Evolutionary conservation across 1,140 invertebrate species (phyloP).

Genomic region (Meloidogyne floridensis): DNA sequence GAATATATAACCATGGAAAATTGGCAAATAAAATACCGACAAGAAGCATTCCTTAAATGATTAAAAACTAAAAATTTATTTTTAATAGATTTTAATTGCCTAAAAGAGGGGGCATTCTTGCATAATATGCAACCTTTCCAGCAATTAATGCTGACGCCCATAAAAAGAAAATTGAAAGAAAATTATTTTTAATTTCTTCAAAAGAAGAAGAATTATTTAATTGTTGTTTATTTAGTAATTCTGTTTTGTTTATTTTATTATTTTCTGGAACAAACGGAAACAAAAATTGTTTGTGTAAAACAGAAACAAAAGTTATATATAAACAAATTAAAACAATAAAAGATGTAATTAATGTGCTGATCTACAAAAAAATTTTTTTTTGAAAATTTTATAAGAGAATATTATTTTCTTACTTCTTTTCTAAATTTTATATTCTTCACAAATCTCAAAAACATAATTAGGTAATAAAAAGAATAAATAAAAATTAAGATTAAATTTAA

Average conservation of each 20-base stretch:
- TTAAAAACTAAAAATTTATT: neutral
- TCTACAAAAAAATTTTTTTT: neutral
- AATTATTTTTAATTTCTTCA: neutral
- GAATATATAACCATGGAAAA: conserved; percentile 71
- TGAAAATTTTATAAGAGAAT: neutral
- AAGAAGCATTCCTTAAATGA: conserved; percentile 80
- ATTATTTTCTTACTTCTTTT: neutral
- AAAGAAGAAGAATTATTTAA: neutral
- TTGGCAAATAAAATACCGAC: conserved; percentile 80
- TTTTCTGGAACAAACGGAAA: neutral
- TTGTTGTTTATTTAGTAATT: conserved; percentile 14
- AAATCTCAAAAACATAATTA: no score
- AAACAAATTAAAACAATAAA: neutral
- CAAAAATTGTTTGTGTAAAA: neutral
- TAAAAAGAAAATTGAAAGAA: conserved; percentile 49
- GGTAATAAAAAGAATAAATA: no score
- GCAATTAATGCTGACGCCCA: conserved; percentile 41
- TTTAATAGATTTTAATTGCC: conserved; percentile 28
- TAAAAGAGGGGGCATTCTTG: conserved; percentile 45
- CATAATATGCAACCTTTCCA: conserved; percentile 31
- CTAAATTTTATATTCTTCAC: neutral
- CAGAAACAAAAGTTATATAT: conserved; percentile 4
- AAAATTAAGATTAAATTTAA: no score
- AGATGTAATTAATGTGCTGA: neutral
- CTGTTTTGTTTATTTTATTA: neutral